phyloP scores from a whole-genome alignment of 2,888 invertebrate genomes.

The Drosophila meridionalis region DNA sequence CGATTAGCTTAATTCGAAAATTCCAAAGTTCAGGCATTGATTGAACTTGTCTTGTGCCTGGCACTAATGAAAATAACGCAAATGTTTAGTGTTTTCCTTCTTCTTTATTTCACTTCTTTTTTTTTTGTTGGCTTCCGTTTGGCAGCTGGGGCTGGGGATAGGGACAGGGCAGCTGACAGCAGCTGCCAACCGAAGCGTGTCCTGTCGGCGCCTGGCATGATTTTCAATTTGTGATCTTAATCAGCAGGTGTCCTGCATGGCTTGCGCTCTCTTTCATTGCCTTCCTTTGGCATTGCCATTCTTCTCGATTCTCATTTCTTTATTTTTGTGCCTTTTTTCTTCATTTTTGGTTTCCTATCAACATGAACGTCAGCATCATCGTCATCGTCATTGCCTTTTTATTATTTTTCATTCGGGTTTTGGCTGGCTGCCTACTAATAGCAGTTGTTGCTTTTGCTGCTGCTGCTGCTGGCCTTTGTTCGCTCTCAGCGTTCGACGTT shows the following conservation, averaged over 20 bases:
- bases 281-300: slow-evolving; percentile 9
- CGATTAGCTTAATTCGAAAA: slow-evolving; percentile 69
- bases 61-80: slow-evolving; percentile 74
- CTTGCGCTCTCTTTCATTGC: slow-evolving; percentile 28
- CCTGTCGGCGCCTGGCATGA: slow-evolving; percentile 60
- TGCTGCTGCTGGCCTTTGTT: slow-evolving; percentile 53
- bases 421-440: slow-evolving; percentile 74
- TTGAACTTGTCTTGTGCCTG: slow-evolving; percentile 35
- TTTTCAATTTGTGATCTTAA: slow-evolving; percentile 83
- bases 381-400: slow-evolving; percentile 63
- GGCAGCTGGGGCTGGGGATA: neutral
- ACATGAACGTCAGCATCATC: slow-evolving; percentile 49
- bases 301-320: slow-evolving; percentile 1
- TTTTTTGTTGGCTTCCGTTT: neutral
- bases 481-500: slow-evolving; percentile 58
- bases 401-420: slow-evolving; percentile 71
- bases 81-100: slow-evolving; percentile 55
- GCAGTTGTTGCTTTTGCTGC: slow-evolving; percentile 47
- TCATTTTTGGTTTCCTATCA: slow-evolving; percentile 59
- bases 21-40: slow-evolving; percentile 46
- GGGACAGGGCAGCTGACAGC: neutral
- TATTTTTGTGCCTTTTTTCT: slow-evolving; percentile 14
- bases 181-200: slow-evolving; percentile 43
- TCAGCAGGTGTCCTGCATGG: slow-evolving; percentile 81
- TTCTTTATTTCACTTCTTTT: neutral